Percentiles rank a stretch among this genome's conserved stretches.
These are phyloP conservation scores for Epizoanthus illoricatus DNA, from an alignment of 92 coral and sea anemone genomes.

Conservation along the genomic window DNA sequence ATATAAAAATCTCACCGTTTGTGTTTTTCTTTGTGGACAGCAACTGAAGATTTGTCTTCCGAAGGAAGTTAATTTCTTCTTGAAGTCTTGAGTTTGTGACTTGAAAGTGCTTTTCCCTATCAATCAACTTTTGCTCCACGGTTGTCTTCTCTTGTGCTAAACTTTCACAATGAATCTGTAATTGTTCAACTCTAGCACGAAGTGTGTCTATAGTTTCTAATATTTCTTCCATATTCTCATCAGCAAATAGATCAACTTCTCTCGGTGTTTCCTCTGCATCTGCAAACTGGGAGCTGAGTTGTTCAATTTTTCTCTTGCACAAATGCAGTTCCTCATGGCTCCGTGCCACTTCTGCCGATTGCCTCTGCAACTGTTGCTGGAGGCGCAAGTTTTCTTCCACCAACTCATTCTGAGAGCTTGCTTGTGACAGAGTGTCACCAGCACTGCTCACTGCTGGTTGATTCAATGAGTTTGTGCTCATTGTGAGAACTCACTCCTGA, in stretches of 20 bases:
- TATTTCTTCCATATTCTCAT: constrained; percentile 92
- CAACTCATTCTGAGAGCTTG: constrained; percentile 32
- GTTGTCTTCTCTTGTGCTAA: constrained; percentile 67
- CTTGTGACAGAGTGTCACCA: constrained; percentile 4
- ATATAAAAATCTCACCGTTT: constrained; percentile 39
- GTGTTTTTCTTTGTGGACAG: constrained; percentile 42
- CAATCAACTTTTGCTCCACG: constrained; percentile 74
- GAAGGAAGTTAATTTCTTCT: constrained; percentile 64
- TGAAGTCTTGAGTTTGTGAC: constrained; percentile 55
- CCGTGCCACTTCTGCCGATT: constrained; percentile 34
- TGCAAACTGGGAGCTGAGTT: constrained; percentile 35
- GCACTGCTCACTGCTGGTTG: neutral
- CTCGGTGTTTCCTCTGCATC: constrained; percentile 73
- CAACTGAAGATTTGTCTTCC: constrained; percentile 79
- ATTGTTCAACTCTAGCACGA: constrained; percentile 82
- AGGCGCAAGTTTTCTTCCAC: constrained; percentile 34
- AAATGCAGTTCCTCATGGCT: constrained; percentile 39
- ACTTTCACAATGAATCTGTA: constrained; percentile 88
- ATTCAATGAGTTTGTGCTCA: constrained; percentile 24
- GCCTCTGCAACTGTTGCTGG: constrained; percentile 25
- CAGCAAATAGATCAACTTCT: constrained; percentile 87
- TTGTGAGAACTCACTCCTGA: neutral
- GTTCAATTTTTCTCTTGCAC: constrained; percentile 42
- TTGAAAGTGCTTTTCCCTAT: constrained; percentile 73
- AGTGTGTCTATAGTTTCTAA: constrained; percentile 85